A percentile compares a stretch with the other conserved stretches of the same genome.
Conservation (phyloP, 2,797 vertebrate genomes). For the Channa striata region DNA sequence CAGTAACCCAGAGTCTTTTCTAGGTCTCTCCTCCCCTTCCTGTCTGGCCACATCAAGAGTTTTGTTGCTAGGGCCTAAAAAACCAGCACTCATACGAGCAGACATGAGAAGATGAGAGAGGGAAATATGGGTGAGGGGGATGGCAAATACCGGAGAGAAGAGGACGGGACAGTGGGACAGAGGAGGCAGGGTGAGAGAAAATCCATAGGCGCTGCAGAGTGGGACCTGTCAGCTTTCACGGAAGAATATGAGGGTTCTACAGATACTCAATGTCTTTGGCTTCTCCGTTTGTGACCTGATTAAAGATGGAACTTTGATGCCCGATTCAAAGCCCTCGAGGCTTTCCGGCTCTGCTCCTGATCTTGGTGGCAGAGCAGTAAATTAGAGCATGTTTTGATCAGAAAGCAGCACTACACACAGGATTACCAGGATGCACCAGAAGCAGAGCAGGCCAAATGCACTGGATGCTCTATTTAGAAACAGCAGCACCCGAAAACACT, state of each 20-base stretch:
- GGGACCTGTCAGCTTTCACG: conserved; percentile 7
- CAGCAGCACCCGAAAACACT: conserved; percentile 47
- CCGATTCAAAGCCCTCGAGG: conserved; percentile 48
- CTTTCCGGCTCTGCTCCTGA: conserved; percentile 34
- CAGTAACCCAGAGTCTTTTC: conserved; percentile 57
- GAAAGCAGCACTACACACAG: conserved; percentile 30
- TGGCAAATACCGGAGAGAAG: conserved; percentile 36
- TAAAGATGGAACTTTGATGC: conserved; percentile 52
- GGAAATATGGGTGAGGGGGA: conserved; percentile 5
- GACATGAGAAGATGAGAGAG: conserved; percentile 36
- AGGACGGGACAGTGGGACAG: conserved; percentile 26
- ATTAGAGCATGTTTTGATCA: conserved; percentile 57
- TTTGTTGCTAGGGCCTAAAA: conserved; percentile 56
- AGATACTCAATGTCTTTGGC: conserved; percentile 27
- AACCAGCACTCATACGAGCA: conserved; percentile 24
- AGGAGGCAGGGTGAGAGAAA: conserved; percentile 9
- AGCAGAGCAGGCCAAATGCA: conserved; percentile 27
- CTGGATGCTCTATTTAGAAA: conserved; percentile 63
- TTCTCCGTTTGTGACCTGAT: conserved; percentile 38
- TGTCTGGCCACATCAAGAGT: conserved; percentile 44
- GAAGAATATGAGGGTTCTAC: conserved; percentile 6
- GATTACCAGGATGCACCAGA: conserved; percentile 47
- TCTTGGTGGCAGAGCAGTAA: conserved; percentile 40
- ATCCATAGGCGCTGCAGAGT: conserved; percentile 19
- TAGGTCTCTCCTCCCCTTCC: conserved; percentile 42